Evolutionary conservation across 2,113 vertebrate species (phyloP).

Genomic region (Ammospiza nelsoni): DNA sequence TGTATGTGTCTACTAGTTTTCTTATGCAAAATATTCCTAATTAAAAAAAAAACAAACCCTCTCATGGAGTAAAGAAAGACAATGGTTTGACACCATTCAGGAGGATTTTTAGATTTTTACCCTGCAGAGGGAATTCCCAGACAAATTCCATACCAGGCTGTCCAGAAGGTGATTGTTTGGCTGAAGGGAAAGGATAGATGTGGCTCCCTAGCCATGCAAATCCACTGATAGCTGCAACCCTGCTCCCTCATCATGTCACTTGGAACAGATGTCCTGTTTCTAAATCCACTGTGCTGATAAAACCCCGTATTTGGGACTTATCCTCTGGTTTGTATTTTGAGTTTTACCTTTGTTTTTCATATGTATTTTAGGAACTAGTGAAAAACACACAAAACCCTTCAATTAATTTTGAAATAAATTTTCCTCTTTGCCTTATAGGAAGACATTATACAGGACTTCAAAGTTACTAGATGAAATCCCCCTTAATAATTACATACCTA

Average conservation of each 20-base stretch:
- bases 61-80: neutral
- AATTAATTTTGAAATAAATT: neutral
- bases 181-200: neutral
- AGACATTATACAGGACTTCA: neutral
- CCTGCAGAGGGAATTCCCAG: neutral
- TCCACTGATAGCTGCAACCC: neutral
- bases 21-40: neutral
- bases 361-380: neutral
- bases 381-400: neutral
- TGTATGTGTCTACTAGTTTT: neutral
- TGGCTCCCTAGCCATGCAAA: neutral
- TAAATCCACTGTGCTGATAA: conserved; percentile 6
- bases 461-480: neutral
- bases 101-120: neutral
- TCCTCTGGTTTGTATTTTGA: neutral
- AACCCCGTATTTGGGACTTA: neutral
- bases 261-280: neutral
- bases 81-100: neutral
- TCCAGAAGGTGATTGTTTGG: neutral
- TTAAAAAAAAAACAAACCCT: neutral
- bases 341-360: neutral
- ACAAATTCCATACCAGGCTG: neutral
- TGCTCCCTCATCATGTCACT: neutral
- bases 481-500: neutral
- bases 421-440: neutral